phyloP scores from a whole-genome alignment of 2,888 invertebrate species.

The Keiferia lycopersicella region DNA sequence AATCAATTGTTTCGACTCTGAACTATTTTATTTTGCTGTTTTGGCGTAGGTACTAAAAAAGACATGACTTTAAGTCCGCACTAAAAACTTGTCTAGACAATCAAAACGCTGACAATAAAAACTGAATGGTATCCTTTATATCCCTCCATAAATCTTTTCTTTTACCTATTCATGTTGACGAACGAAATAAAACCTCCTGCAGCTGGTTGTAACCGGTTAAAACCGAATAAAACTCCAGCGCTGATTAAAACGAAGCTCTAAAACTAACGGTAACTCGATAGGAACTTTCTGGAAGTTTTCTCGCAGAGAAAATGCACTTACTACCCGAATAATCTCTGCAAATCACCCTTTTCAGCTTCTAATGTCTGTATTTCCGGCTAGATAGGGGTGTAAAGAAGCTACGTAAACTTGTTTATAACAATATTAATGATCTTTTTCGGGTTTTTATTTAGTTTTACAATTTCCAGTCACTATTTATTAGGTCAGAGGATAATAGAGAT shows the following conservation, averaged over 20 bases:
- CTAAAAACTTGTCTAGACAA: too few relatives aligned
- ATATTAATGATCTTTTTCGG: too few relatives aligned
- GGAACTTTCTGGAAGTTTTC: constrained; percentile 2
- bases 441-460: too few relatives aligned
- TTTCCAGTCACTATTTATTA: too few relatives aligned
- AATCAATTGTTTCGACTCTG: too few relatives aligned
- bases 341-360: constrained; percentile 19
- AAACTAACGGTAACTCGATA: constrained; percentile 12
- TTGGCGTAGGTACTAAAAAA: too few relatives aligned
- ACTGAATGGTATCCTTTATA: not conserved
- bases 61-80: too few relatives aligned
- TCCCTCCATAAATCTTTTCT: not conserved
- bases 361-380: constrained; percentile 10
- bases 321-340: constrained; percentile 16
- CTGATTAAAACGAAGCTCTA: constrained; percentile 18
- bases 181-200: not conserved
- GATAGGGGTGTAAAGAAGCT: not conserved
- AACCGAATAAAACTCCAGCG: not conserved
- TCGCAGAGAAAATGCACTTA: constrained; percentile 7
- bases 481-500: too few relatives aligned
- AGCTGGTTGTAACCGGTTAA: constrained; percentile 1
- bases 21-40: too few relatives aligned
- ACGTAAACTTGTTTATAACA: too few relatives aligned
- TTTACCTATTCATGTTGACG: not conserved
- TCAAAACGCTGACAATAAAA: not conserved